Evolutionary conservation across 2,888 invertebrate species (phyloP), one percentile per base, ranked within the genome.

Genomic region (Andrena flavipes): DNA sequence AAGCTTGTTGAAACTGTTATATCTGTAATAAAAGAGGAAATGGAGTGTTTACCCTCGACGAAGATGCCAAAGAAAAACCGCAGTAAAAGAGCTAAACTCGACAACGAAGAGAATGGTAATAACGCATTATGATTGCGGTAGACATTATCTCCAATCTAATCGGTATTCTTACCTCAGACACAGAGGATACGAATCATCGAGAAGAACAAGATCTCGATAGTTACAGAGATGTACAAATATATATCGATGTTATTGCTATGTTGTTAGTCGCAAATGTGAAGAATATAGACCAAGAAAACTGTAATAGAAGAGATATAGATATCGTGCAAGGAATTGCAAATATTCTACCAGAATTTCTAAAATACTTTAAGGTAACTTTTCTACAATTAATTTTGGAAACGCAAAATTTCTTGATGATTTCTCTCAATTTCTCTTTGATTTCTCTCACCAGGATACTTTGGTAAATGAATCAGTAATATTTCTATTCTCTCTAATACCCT

Each of bases 401-500:
- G 8, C 29, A 13, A 20, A 10, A 29, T 49, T 20, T 42, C 2
- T 42, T 42, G 4, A 2, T 8, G 42, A 30, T 51, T 33, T 49
- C n/a, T 62, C 10, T 51, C 82, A 79, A n/a, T n/a, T n/a, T n/a
- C n/a, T n/a, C n/a, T n/a, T n/a, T 8, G 42, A 30, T 51, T 33
- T 49, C n/a, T 62, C 10, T 51, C 82, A 79, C 8, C 62, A 90
- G 90, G 81, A 85, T 51, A 63, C 83, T 2, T 29, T 75, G 3
- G 56, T 78, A 26, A 82, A 77, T 5, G 80, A 89, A 7, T 84
- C 88, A 4, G 72, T 84, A 26, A 76, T 88, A 69, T 85, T 88
- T 70, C 73, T 90, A 75, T 80, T 88, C 13, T 89, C 90, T 0
- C 54, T 87, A 23, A 65, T 90, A 49, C 87, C 90, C 23, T 13